Percentiles rank a stretch among this genome's conserved stretches.
Evolutionary conservation across 1,140 invertebrate genomes (phyloP).

Genomic region (Idris sp.): DNA sequence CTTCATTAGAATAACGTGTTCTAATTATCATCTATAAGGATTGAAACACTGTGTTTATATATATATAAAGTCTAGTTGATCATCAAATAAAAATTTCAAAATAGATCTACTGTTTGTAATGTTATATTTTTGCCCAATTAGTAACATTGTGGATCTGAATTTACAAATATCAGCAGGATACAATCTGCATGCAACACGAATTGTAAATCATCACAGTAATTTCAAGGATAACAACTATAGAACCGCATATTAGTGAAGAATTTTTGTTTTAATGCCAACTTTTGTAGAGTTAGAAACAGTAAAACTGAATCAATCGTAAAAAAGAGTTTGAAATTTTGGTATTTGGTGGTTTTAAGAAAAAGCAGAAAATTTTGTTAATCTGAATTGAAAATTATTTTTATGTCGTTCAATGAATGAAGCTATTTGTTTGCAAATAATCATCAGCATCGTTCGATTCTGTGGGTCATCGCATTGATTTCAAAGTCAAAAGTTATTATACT

Average conservation of each 20-base stretch:
- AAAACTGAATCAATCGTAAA: constrained; percentile 9
- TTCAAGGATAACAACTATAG: constrained; percentile 31
- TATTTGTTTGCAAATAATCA: constrained; percentile 33
- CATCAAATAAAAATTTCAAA: no score
- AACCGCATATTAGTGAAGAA: constrained; percentile 5
- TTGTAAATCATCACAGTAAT: constrained; percentile 38
- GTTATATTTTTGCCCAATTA: no score
- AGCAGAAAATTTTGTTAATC: no score
- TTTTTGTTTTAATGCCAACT: constrained; percentile 42
- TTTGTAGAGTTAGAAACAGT: constrained; percentile 13
- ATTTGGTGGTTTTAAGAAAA: no score
- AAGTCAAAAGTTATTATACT: constrained; percentile 45
- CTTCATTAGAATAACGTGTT: not conserved
- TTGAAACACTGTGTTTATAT: no score
- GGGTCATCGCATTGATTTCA: constrained; percentile 56
- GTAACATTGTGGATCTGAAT: constrained; percentile 10
- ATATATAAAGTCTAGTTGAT: no score
- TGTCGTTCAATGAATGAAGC: constrained; percentile 28
- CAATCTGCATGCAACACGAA: constrained; percentile 24
- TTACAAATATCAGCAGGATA: constrained; percentile 20
- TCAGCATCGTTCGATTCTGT: constrained; percentile 40
- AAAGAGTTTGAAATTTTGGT: constrained; percentile 8
- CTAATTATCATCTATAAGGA: no score
- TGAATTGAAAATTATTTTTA: constrained; percentile 9
- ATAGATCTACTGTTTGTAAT: no score